Evolutionary conservation across 1,140 invertebrate genomes (phyloP).

Genomic region (Andrena cerasifolii): DNA sequence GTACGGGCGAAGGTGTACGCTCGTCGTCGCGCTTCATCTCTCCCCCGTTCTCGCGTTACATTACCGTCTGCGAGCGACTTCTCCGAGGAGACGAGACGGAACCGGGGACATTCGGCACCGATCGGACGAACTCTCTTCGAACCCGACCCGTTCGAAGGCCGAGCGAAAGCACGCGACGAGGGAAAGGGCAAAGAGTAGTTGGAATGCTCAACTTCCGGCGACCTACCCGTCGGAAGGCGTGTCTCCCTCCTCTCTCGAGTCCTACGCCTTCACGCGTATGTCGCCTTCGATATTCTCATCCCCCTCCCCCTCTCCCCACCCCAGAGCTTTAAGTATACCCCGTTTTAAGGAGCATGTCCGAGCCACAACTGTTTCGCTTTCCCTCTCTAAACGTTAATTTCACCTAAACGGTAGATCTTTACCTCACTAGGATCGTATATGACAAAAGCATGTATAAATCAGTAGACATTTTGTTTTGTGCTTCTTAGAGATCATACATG

Average conservation of each 20-base stretch:
- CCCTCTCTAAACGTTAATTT: slow-evolving; percentile 55
- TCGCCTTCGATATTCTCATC: background rate
- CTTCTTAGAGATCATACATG: slow-evolving; percentile 81
- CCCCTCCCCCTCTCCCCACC: no score
- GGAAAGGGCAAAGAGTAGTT: slow-evolving; percentile 37
- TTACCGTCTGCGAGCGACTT: background rate
- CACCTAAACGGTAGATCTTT: slow-evolving; percentile 64
- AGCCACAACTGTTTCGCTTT: slow-evolving; percentile 19
- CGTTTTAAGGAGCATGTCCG: slow-evolving; percentile 39
- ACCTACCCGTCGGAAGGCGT: slow-evolving; percentile 41
- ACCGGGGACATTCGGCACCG: no score
- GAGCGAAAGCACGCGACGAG: background rate
- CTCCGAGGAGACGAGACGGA: no score
- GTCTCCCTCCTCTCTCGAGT: slow-evolving; percentile 65
- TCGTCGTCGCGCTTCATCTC: slow-evolving; percentile 13
- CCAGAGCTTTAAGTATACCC: slow-evolving; percentile 30
- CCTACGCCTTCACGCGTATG: slow-evolving; percentile 54
- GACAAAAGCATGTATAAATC: slow-evolving; percentile 80
- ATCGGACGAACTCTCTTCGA: background rate
- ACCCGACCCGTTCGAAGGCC: background rate
- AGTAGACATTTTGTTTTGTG: slow-evolving; percentile 81
- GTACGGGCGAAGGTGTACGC: slow-evolving; percentile 61
- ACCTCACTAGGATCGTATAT: slow-evolving; percentile 75
- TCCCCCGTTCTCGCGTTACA: no score
- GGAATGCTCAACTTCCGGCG: slow-evolving; percentile 39